Percentiles rank a stretch among this genome's conserved stretches.
These are phyloP conservation scores for Andrena chrysosceles DNA, from an alignment of 2,888 invertebrate genomes.

Conservation along the genomic window DNA sequence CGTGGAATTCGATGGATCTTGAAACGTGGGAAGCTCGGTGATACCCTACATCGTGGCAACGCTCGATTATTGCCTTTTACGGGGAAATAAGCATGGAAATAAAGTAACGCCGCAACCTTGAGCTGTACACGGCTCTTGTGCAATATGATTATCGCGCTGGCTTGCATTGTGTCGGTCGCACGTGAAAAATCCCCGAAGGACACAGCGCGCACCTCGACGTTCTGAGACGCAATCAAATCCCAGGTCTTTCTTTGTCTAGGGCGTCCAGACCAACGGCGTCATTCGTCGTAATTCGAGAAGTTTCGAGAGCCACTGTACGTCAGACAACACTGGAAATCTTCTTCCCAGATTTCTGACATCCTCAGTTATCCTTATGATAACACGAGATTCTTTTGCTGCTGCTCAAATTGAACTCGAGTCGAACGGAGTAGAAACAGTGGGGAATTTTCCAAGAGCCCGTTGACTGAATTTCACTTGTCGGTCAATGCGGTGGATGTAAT, in stretches of 20 bases:
- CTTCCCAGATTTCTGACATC: too few species aligned
- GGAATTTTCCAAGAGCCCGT: not conserved
- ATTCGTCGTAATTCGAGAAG: conserved; percentile 26
- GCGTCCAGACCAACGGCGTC: conserved; percentile 32
- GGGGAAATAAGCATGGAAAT: conserved; percentile 70
- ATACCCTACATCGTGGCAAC: conserved; percentile 31
- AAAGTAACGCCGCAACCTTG: conserved; percentile 70
- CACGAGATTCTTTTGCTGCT: too few species aligned
- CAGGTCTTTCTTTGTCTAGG: conserved; percentile 45
- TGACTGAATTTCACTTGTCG: conserved; percentile 7
- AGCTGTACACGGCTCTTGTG: conserved; percentile 63
- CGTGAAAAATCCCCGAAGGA: conserved; percentile 60
- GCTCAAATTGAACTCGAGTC: too few species aligned
- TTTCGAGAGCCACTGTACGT: conserved; percentile 1
- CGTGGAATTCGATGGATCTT: conserved; percentile 66
- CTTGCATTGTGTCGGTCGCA: conserved; percentile 59
- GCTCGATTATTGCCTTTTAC: conserved; percentile 72
- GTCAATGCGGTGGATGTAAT: not conserved
- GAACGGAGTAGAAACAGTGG: not conserved
- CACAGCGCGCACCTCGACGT: conserved; percentile 20
- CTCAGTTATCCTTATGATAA: too few species aligned
- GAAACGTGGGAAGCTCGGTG: conserved; percentile 75
- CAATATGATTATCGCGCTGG: conserved; percentile 67
- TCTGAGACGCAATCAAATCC: conserved; percentile 38
- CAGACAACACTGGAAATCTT: too few species aligned